phyloP scores from a whole-genome alignment of 1,140 invertebrate genomes.

The Melanaphis sacchari region DNA sequence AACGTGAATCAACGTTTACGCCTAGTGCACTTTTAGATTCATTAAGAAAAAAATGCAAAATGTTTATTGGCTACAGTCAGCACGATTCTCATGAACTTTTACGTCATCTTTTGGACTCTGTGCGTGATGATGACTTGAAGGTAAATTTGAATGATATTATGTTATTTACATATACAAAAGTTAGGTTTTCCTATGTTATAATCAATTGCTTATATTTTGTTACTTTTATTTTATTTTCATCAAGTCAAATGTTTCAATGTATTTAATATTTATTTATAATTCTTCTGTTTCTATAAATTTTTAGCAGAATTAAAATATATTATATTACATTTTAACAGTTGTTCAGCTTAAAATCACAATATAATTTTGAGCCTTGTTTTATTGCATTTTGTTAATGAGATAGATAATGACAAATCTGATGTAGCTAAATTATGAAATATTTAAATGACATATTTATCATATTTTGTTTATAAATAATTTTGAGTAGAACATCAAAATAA shows the following conservation, averaged over 20 bases:
- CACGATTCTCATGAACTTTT: constrained; percentile 96
- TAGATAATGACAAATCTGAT: not conserved
- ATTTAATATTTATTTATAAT: not conserved
- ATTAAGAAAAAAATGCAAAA: constrained; percentile 78
- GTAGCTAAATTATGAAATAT: not conserved
- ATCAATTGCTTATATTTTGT: not conserved
- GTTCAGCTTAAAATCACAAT: not conserved
- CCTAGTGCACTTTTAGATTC: constrained; percentile 77
- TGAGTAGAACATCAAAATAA: not conserved
- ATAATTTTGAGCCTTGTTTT: not conserved
- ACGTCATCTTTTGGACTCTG: constrained; percentile 84
- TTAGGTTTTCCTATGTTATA: not conserved
- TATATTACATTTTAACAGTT: not conserved
- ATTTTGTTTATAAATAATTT: too few species aligned
- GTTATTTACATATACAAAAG: not conserved
- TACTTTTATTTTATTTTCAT: not conserved
- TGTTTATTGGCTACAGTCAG: constrained; percentile 93
- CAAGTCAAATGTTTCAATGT: not conserved
- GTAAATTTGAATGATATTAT: constrained; percentile 58
- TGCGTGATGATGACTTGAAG: constrained; percentile 72
- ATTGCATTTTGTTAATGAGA: not conserved
- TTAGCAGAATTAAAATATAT: not conserved
- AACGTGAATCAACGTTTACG: constrained; percentile 65
- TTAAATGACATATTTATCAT: not conserved
- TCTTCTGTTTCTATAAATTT: not conserved